A percentile compares a stretch with the other conserved stretches of the same genome.
Evolutionary conservation across 2,797 vertebrate genomes (phyloP).

Genomic region (Clarias pachynema): DNA sequence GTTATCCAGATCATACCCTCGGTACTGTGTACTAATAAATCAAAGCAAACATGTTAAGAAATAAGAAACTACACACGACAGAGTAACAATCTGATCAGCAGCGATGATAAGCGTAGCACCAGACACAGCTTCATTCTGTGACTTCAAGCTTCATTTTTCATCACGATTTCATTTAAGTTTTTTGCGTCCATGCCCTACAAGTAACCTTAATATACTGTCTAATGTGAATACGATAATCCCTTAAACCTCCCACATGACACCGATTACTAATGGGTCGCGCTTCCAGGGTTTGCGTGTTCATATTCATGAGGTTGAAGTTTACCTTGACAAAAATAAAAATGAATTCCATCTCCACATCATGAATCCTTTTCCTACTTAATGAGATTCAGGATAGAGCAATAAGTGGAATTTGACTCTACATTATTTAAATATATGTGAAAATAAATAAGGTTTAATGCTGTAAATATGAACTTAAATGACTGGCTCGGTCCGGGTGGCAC

Average conservation of each 20-base stretch:
- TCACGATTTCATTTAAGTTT: not conserved
- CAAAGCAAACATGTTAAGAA: not conserved
- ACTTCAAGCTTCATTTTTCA: not conserved
- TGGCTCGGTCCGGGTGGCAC: not conserved
- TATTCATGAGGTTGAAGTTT: conserved; percentile 16
- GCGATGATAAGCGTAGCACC: not conserved
- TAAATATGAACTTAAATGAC: not conserved
- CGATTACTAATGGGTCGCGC: not conserved
- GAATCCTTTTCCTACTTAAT: not conserved
- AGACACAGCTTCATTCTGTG: not conserved
- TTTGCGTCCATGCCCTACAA: not conserved
- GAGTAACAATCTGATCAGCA: not conserved
- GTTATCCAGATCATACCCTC: not conserved
- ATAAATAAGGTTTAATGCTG: not conserved
- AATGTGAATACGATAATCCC: not conserved
- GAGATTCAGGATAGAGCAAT: not conserved
- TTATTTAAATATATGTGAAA: not conserved
- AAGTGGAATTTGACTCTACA: too few species aligned
- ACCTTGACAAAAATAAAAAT: not conserved
- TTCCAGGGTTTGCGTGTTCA: not conserved
- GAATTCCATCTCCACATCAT: not conserved
- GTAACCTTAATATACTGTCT: not conserved
- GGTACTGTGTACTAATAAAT: not conserved
- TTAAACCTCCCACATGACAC: not conserved
- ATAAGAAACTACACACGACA: not conserved